phyloP scores from a whole-genome alignment of 2,888 invertebrate genomes.

The Andrena camellia region DNA sequence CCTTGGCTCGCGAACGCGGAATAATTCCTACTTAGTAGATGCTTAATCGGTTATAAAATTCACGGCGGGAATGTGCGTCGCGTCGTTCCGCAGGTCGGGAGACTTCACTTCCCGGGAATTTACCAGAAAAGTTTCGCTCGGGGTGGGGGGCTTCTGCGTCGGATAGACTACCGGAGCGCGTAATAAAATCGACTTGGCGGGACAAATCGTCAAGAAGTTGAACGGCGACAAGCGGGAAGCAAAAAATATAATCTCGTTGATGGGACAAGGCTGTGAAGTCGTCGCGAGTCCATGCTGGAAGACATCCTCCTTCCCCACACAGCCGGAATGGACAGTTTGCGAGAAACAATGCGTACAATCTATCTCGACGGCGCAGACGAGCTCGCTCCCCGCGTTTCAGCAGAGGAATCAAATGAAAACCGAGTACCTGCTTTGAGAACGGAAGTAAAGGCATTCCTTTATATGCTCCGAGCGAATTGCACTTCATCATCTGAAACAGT shows the following conservation, averaged over 20 bases:
- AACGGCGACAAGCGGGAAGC: not conserved
- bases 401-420: constrained; percentile 50
- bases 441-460: constrained; percentile 45
- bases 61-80: constrained; percentile 6
- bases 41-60: constrained; percentile 64
- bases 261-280: not conserved
- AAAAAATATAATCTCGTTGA: constrained; percentile 9
- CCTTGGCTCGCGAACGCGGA: constrained; percentile 20
- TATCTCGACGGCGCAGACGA: constrained; percentile 17
- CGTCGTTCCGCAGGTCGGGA: not conserved
- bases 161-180: not conserved
- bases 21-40: constrained; percentile 8
- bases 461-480: constrained; percentile 45
- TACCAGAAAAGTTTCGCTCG: constrained; percentile 59
- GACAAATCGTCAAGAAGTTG: constrained; percentile 36
- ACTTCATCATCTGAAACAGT: constrained; percentile 42
- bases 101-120: constrained; percentile 50
- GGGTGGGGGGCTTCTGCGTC: not conserved
- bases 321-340: constrained; percentile 6
- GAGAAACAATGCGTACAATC: constrained; percentile 18
- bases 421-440: constrained; percentile 28
- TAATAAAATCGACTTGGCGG: constrained; percentile 12
- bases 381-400: constrained; percentile 5
- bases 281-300: not conserved
- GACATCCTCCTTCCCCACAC: too few species aligned